phyloP scores from a whole-genome alignment of 2,888 invertebrate species.

The Glyphotaelius pellucidus region DNA sequence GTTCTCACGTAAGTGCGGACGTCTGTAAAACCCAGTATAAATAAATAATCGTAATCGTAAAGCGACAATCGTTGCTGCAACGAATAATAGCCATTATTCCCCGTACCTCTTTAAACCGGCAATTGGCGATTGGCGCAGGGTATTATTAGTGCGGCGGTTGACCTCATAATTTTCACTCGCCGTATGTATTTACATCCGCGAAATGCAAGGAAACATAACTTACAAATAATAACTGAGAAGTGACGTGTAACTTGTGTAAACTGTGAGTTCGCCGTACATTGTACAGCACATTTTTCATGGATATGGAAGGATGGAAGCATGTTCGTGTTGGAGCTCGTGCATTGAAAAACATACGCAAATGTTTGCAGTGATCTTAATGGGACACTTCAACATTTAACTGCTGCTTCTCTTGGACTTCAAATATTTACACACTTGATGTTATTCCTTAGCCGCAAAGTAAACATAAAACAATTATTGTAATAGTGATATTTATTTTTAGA shows the following conservation, averaged over 20 bases:
- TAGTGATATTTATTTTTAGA: background rate
- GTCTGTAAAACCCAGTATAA: too few relatives aligned
- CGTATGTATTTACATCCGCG: constrained; percentile 14
- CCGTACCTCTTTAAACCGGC: background rate
- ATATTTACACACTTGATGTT: background rate
- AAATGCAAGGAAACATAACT: constrained; percentile 37
- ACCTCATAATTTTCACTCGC: background rate
- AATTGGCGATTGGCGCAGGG: background rate
- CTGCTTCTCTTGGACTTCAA: background rate
- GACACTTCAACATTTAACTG: background rate
- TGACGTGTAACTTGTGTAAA: background rate
- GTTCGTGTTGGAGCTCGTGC: background rate
- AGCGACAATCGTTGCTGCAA: background rate
- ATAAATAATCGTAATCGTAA: background rate
- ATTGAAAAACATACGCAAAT: background rate
- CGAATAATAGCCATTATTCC: background rate
- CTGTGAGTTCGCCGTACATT: background rate
- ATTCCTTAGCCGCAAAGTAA: background rate
- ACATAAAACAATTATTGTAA: background rate
- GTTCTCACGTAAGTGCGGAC: too few relatives aligned
- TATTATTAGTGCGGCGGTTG: constrained; percentile 14
- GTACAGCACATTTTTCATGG: background rate
- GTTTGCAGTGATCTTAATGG: background rate
- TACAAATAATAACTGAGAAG: constrained; percentile 4
- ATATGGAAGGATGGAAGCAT: background rate